Evolutionary conservation across 53 echinoderm and acorn worm species (phyloP).

Genomic region (Astropecten irregularis): DNA sequence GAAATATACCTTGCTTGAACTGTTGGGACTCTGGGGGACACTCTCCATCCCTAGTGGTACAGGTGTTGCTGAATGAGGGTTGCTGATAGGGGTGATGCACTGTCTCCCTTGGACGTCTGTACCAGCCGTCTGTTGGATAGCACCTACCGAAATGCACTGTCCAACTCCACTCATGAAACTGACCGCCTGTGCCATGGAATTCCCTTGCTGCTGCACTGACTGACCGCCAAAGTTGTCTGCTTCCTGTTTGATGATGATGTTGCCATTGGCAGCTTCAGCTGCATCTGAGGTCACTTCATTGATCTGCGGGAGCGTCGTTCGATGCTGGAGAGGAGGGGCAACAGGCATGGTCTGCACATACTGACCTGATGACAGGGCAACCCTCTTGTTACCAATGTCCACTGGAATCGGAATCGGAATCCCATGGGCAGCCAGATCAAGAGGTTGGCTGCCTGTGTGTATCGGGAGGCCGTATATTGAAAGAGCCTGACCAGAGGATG

Average conservation of each 20-base stretch:
- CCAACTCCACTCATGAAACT: neutral
- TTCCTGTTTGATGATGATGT: constrained; percentile 8
- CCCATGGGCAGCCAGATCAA: neutral
- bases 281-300: constrained; percentile 7
- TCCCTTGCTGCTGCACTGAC: neutral
- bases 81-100: constrained; percentile 39
- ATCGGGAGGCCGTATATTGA: constrained; percentile 13
- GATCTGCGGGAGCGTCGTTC: constrained; percentile 31
- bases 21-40: constrained; percentile 71
- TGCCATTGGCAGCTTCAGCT: neutral
- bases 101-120: constrained; percentile 31
- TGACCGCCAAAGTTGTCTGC: constrained; percentile 6
- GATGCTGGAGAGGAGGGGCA: constrained; percentile 5
- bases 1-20: constrained; percentile 54
- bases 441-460: neutral
- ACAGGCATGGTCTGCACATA: neutral
- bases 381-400: constrained; percentile 29
- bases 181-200: neutral
- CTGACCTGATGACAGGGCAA: constrained; percentile 33
- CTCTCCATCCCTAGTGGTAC: constrained; percentile 62
- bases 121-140: constrained; percentile 4
- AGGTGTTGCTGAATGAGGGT: constrained; percentile 61
- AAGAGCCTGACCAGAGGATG: neutral
- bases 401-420: constrained; percentile 23
- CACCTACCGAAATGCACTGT: neutral